A percentile compares a stretch with the other conserved stretches of the same genome.
These are phyloP conservation scores for Clamator glandarius DNA, from an alignment of 2,797 vertebrate species.

Conservation along the genomic window DNA sequence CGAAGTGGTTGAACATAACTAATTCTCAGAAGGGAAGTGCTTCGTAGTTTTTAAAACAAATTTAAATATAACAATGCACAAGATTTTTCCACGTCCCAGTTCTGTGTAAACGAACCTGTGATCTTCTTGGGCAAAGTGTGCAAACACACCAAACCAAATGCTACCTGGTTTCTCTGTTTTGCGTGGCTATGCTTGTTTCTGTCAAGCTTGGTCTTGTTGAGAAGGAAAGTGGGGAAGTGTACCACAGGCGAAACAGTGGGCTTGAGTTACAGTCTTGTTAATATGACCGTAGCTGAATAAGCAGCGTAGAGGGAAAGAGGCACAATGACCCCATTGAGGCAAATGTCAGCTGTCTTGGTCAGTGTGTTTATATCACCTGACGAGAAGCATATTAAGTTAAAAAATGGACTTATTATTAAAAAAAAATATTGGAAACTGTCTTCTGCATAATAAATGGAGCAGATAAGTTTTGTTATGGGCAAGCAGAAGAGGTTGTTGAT, in stretches of 20 bases:
- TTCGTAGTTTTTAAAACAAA: constrained; percentile 51
- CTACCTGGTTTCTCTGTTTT: neutral
- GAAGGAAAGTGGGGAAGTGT: rapidly evolving
- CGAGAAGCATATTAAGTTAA: neutral
- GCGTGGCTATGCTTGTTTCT: neutral
- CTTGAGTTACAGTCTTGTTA: neutral
- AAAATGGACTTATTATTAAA: neutral
- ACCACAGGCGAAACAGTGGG: rapidly evolving
- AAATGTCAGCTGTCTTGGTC: neutral
- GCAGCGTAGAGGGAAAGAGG: neutral
- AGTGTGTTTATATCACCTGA: neutral
- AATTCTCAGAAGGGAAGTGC: constrained; percentile 80
- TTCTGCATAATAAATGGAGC: neutral
- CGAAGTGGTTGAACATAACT: constrained; percentile 64
- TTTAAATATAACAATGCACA: constrained; percentile 24
- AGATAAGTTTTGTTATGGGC: neutral
- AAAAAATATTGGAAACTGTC: neutral
- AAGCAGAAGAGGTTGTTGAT: neutral
- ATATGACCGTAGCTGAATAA: neutral
- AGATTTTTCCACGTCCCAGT: neutral
- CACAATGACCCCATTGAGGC: neutral
- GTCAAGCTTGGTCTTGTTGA: neutral
- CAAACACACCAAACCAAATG: neutral
- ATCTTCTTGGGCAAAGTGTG: neutral
- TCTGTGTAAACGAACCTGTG: neutral